Base-by-base conservation (phyloP, 2,888 invertebrate species). In the Achlya flavicornis region DNA sequence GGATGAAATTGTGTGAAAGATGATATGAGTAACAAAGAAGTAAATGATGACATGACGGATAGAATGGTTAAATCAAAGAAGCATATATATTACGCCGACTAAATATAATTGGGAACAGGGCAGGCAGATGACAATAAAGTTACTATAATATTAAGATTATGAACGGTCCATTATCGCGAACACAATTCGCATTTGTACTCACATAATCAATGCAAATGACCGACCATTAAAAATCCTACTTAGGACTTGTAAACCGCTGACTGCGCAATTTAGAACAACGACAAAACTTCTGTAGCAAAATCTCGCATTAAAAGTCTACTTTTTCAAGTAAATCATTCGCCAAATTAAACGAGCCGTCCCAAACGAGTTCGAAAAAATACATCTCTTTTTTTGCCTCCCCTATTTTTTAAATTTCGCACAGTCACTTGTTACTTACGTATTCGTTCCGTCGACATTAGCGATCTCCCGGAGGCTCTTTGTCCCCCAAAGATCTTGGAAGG, bases 311-410 rank as follows among this genome's bases (percentile, higher is more conserved):
- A 53, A 53, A 19, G 53, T 53, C 53, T 53, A 53, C 53, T 53
- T 19, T 19, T n/a, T 53, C 53, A n/a, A 53, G 53, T 78, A 77
- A 78, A 78, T 80, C 77, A 79, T 80, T 80, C 75, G 71, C 69
- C 68, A 80, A 80, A 80, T 80, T 80, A 79, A 80, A 78, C 74
- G 74, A 69, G 78, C 68, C 74, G 70, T 65, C 66, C 62, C 43
- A 70, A 78, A 70, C 76, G 70, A 69, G 65, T 69, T 63, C 64
- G 62, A 66, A 67, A 38, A 61, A 68, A 73, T 72, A 67, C 62
- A 75, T 63, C 68, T 64, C 62, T 75, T 67, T 62, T n/a, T 67
- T 66, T 68, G 65, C 63, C 35, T 63, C 65, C 58, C 60, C 46
- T 69, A 65, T 65, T 69, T 70, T 78, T 74, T 67, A 70, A 76